Percentiles rank a stretch among this genome's conserved stretches.
Conservation (phyloP, 2,888 invertebrate genomes). For the Drosophila diplacantha region DNA sequence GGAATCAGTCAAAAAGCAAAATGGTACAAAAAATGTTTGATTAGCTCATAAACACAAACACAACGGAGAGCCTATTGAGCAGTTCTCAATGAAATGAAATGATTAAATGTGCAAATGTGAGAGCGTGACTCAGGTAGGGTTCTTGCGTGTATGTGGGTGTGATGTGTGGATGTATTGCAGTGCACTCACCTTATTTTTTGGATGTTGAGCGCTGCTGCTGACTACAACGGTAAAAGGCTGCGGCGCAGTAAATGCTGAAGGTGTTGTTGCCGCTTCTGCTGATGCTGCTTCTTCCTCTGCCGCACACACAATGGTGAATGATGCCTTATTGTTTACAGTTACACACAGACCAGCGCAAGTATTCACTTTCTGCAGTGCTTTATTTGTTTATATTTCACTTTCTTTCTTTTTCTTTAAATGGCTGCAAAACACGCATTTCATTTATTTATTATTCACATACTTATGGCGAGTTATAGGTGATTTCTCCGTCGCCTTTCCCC, state of each 20-base stretch:
- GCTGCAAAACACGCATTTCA: slow-evolving; percentile 25
- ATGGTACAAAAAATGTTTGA: slow-evolving; percentile 38
- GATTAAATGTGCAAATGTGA: slow-evolving; percentile 23
- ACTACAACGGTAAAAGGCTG: slow-evolving; percentile 63
- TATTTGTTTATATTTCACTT: slow-evolving; percentile 37
- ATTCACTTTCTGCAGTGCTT: slow-evolving; percentile 8
- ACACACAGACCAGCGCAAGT: slow-evolving; percentile 5
- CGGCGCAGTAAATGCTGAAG: slow-evolving; percentile 58
- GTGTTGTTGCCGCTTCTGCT: slow-evolving; percentile 33
- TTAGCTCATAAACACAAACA: slow-evolving; percentile 18
- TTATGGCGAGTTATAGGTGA: slow-evolving; percentile 25
- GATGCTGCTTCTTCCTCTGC: slow-evolving; percentile 33
- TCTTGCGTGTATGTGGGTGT: slow-evolving; percentile 24
- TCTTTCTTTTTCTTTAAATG: slow-evolving; percentile 27
- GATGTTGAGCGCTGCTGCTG: slow-evolving; percentile 16
- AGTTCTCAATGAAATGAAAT: slow-evolving; percentile 31
- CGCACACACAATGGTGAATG: slow-evolving; percentile 31
- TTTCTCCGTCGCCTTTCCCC: slow-evolving; percentile 69
- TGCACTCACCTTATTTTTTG: slow-evolving; percentile 64
- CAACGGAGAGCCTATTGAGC: not conserved
- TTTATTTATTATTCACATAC: slow-evolving; percentile 7
- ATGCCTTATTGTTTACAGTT: slow-evolving; percentile 23
- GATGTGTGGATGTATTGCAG: slow-evolving; percentile 35
- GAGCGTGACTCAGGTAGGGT: slow-evolving; percentile 24
- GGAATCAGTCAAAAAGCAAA: slow-evolving; percentile 13